These are phyloP conservation scores for Theonella swinhoei DNA, from an alignment of 37 sponge, comb jelly and placozoan genomes.

Conservation along the genomic window DNA sequence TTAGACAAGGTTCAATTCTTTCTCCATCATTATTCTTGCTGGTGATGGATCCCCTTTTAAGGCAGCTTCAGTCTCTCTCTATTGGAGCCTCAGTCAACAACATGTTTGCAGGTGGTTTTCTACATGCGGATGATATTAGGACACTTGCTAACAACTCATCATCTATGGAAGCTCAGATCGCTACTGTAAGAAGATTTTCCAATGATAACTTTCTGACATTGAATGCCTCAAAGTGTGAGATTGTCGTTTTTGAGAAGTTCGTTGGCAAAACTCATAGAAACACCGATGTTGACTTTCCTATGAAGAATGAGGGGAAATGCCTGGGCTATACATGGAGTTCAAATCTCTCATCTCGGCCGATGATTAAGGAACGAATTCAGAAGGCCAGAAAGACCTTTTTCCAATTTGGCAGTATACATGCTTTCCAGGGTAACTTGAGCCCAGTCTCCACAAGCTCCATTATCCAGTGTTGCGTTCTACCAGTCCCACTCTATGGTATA, in stretches of 20 bases:
- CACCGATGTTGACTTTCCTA: background rate
- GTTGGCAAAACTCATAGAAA: background rate
- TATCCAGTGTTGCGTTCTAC: background rate
- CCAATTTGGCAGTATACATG: constrained; percentile 1
- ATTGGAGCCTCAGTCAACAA: background rate
- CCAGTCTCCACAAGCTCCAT: constrained; percentile 16
- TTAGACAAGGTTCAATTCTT: background rate
- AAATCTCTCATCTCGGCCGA: constrained; percentile 5
- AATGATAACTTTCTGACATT: no score
- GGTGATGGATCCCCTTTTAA: constrained; percentile 30
- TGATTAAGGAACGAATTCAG: constrained; percentile 4
- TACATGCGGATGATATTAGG: constrained; percentile 26
- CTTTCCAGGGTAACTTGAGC: constrained; percentile 20
- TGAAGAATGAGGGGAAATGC: background rate
- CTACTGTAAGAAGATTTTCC: background rate
- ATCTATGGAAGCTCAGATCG: background rate
- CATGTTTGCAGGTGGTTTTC: constrained; percentile 1
- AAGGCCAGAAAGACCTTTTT: constrained; percentile 27
- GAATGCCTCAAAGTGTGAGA: no score
- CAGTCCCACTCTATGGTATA: background rate
- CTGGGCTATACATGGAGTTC: constrained; percentile 23
- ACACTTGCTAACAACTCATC: background rate
- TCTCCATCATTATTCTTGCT: background rate
- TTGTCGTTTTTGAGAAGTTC: background rate
- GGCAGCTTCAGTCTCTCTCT: background rate